A percentile compares a stretch with the other conserved stretches of the same genome.
Evolutionary conservation across 2,797 vertebrate genomes (phyloP).

Genomic region (Anabacerthia variegaticeps): DNA sequence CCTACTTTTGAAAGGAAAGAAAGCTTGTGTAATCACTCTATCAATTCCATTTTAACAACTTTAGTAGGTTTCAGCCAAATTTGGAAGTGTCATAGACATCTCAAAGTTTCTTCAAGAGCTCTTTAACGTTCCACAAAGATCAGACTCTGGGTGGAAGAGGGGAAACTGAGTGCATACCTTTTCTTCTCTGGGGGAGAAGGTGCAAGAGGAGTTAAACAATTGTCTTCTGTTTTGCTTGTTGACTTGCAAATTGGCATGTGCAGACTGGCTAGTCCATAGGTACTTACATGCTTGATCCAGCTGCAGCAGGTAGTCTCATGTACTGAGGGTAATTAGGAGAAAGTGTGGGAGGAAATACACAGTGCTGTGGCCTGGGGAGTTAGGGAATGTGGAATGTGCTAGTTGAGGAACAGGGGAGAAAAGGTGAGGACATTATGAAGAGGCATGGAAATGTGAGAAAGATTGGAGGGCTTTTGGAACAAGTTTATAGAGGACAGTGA

Average conservation of each 20-base stretch:
- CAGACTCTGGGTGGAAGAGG: neutral
- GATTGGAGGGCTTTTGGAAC: neutral
- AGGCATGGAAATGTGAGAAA: neutral
- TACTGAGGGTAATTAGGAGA: neutral
- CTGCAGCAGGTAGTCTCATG: neutral
- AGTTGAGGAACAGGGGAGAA: neutral
- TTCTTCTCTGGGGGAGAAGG: neutral
- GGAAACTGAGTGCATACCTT: neutral
- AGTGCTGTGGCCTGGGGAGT: neutral
- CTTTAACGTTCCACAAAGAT: neutral
- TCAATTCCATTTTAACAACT: conserved; percentile 27
- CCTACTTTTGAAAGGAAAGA: conserved; percentile 37
- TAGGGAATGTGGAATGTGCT: neutral
- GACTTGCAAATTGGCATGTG: neutral
- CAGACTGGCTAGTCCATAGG: neutral
- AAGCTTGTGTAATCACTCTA: conserved; percentile 59
- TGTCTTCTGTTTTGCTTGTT: neutral
- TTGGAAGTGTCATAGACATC: neutral
- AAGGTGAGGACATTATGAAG: neutral
- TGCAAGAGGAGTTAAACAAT: neutral
- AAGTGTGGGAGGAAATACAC: neutral
- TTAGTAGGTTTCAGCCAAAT: conserved; percentile 12
- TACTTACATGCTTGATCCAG: neutral
- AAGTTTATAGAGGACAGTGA: neutral
- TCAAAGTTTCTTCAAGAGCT: conserved; percentile 3